A percentile compares a stretch with the other conserved stretches of the same genome.
Evolutionary conservation across 2,113 vertebrate genomes (phyloP).

Genomic region (Thunnus thynnus): DNA sequence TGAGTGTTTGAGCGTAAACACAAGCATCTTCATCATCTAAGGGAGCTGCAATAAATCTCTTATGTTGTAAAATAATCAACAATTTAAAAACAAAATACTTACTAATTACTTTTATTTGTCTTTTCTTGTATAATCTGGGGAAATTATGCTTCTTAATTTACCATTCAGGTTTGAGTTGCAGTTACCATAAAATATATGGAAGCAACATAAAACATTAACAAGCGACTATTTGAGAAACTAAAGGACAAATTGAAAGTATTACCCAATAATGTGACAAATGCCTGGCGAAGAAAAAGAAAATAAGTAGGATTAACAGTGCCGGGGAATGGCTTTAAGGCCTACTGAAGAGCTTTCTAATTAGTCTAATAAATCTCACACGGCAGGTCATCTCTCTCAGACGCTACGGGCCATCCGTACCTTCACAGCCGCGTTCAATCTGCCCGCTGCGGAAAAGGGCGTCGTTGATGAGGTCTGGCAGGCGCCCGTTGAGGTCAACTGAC

Average conservation of each 20-base stretch:
- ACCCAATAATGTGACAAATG: constrained; percentile 43
- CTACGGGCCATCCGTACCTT: constrained; percentile 87
- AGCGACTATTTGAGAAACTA: constrained; percentile 13
- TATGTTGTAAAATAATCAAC: background rate
- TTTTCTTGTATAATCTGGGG: background rate
- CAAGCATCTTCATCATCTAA: background rate
- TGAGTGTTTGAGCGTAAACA: background rate
- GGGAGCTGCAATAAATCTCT: background rate
- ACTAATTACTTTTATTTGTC: background rate
- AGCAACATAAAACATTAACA: constrained; percentile 40
- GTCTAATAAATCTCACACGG: constrained; percentile 61
- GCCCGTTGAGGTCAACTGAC: constrained; percentile 96
- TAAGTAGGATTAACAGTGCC: constrained; percentile 46
- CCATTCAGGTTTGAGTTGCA: background rate
- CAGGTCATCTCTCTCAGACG: constrained; percentile 30
- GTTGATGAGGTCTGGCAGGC: constrained; percentile 95
- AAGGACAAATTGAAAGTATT: constrained; percentile 26
- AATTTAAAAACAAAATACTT: background rate
- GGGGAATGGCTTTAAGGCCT: constrained; percentile 32
- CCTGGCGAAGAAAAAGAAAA: constrained; percentile 19
- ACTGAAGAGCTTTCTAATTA: constrained; percentile 52
- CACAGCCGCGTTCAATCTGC: constrained; percentile 96
- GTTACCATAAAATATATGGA: background rate
- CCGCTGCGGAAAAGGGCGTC: constrained; percentile 95
- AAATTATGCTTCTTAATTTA: background rate